Evolutionary conservation across 2,888 invertebrate species (phyloP), one percentile per base, ranked within the genome.

Genomic region (Pandemis corylana): DNA sequence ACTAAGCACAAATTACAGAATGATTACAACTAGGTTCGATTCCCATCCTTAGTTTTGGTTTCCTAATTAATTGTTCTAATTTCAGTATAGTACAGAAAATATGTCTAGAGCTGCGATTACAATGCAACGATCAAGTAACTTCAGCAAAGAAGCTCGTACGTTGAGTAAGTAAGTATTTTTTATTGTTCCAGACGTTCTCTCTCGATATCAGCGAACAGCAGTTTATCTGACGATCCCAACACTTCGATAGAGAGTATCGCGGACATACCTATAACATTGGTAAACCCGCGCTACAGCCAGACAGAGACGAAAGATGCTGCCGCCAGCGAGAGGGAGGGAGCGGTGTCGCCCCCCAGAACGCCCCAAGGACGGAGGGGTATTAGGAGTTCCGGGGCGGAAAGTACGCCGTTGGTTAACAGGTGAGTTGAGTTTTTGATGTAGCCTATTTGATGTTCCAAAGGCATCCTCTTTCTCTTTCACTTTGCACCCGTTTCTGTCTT

Each of bases 241-340:
- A 88, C 89, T 0, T 92, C 94, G 0, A 84, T 94, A 73, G 94
- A 94, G 65, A 94, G 94, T 77, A 93, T 94, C 64, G 94, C 94
- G 0, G 94, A 94, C 76, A 91, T 94, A 5, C 91, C 94, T 0
- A 78, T 93, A 5, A 93, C 93, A 0, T 84, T 94, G 0, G 86
- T 94, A 71, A 94, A 93, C 81, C 91, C 92, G 0, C 86, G 89
- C 0, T 92, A 92, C 75, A 84, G 87, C 53, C 75, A 72, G 62
- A 77, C 61, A 53, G 80, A 79, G 70, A 71, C 72, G 70, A 77
- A 77, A 68, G 72, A 77, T 64, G 61, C 7, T 68, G 64, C n/a
- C 63, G 41, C 12, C 28, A 15, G 63, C 36, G 62, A 68, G 73
- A 69, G 68, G 56, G 72, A 76, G 56, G 65, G 72, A 74, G 80